Evolutionary conservation across 2,797 vertebrate species (phyloP).

Genomic region (Falco novaeseelandiae): DNA sequence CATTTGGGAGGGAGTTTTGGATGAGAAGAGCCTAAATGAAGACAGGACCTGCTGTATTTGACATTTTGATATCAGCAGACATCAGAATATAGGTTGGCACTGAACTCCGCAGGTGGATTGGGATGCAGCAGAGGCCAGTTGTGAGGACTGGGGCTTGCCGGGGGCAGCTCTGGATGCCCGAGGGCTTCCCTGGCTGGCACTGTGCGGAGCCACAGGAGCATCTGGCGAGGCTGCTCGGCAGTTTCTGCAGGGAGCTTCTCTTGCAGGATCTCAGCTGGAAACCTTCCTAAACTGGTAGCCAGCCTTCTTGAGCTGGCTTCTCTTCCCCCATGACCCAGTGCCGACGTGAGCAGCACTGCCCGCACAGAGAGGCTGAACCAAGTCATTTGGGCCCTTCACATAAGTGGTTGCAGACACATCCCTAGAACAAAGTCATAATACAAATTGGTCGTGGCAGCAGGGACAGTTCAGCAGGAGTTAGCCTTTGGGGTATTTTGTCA

Average conservation of each 20-base stretch:
- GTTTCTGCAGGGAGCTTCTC: background rate
- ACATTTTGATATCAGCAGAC: background rate
- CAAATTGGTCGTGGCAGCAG: constrained; percentile 15
- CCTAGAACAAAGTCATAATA: background rate
- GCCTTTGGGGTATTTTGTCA: constrained; percentile 41
- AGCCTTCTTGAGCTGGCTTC: accelerated
- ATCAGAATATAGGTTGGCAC: background rate
- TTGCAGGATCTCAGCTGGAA: background rate
- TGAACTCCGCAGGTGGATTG: accelerated
- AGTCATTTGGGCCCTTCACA: background rate
- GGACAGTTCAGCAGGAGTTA: background rate
- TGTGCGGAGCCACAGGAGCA: background rate
- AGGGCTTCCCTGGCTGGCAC: background rate
- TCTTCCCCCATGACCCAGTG: accelerated
- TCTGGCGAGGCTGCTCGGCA: accelerated
- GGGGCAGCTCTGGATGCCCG: background rate
- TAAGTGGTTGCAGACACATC: background rate
- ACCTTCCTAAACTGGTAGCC: background rate
- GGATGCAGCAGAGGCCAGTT: background rate
- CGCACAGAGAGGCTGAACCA: background rate
- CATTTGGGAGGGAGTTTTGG: background rate
- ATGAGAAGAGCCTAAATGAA: background rate
- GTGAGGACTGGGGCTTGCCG: background rate
- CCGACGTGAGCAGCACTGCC: accelerated
- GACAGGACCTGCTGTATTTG: background rate